Conservation (phyloP, 2,888 invertebrate genomes). For the Tethea ocularis region DNA sequence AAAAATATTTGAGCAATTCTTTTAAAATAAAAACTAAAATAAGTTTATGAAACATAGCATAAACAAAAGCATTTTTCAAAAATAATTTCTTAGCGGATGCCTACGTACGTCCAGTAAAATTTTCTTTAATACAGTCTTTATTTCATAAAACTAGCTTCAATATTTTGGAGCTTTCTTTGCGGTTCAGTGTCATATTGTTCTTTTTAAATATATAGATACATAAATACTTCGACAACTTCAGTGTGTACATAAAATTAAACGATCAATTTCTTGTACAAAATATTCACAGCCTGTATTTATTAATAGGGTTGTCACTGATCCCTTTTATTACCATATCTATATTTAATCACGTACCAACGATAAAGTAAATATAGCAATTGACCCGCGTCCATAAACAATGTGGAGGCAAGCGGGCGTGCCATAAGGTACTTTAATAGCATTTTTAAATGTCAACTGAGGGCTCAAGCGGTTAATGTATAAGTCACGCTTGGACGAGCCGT, state of each 20-base stretch:
- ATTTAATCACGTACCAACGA: neutral
- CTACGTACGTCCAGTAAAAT: no score
- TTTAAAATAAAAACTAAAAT: no score
- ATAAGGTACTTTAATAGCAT: conserved; percentile 49
- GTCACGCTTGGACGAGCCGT: conserved; percentile 43
- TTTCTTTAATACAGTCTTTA: no score
- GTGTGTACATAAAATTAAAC: neutral
- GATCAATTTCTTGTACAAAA: neutral
- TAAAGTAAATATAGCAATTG: conserved; percentile 4
- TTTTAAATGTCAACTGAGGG: conserved; percentile 56
- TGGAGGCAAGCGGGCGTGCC: conserved; percentile 17
- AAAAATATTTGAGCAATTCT: no score
- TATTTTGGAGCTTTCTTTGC: no score
- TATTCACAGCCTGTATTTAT: neutral
- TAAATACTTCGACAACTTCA: no score
- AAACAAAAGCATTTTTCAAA: no score
- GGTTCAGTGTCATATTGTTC: no score
- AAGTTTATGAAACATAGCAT: no score
- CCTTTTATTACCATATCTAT: conserved; percentile 1
- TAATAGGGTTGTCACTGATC: neutral
- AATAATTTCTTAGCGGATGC: no score
- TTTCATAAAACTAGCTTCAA: no score
- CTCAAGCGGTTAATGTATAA: conserved; percentile 40
- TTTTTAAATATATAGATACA: no score
- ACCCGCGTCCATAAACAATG: conserved; percentile 18